phyloP scores from a whole-genome alignment of 2,113 vertebrate species.

The Ceyx margarethae region DNA sequence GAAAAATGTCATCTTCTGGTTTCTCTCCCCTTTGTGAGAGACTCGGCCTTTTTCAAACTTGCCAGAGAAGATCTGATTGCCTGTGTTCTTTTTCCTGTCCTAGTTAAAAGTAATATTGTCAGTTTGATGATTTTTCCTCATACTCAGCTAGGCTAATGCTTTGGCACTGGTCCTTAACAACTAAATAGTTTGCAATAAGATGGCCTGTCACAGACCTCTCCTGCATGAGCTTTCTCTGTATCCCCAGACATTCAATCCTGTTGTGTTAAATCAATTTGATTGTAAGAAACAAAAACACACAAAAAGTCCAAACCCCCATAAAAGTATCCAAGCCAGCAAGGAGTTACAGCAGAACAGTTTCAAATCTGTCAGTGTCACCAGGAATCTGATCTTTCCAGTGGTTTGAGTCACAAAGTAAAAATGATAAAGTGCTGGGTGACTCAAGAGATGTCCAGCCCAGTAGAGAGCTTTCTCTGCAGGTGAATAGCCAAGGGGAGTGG shows the following conservation, averaged over 20 bases:
- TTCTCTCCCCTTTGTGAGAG: not conserved
- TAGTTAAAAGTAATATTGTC: not conserved
- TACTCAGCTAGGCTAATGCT: not conserved
- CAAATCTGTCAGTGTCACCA: not conserved
- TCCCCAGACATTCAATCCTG: not conserved
- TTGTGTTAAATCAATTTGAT: not conserved
- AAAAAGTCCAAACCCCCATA: not conserved
- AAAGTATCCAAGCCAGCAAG: not conserved
- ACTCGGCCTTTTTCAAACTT: not conserved
- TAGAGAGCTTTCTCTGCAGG: not conserved
- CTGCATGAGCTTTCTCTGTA: not conserved
- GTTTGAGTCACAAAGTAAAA: not conserved
- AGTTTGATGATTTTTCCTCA: conserved; percentile 32
- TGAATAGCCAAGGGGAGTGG: not conserved
- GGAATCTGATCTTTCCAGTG: not conserved
- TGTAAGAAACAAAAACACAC: not conserved
- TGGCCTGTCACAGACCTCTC: not conserved
- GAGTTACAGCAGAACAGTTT: not conserved
- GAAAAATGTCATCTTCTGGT: not conserved
- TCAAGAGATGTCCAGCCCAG: not conserved
- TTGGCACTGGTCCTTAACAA: not conserved
- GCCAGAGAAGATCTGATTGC: not conserved
- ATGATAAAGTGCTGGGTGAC: not conserved
- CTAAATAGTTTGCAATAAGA: not conserved
- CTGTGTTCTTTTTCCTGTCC: not conserved